These are phyloP conservation scores for Drosophila neonasuta DNA, from an alignment of 2,888 invertebrate species.

Conservation along the genomic window DNA sequence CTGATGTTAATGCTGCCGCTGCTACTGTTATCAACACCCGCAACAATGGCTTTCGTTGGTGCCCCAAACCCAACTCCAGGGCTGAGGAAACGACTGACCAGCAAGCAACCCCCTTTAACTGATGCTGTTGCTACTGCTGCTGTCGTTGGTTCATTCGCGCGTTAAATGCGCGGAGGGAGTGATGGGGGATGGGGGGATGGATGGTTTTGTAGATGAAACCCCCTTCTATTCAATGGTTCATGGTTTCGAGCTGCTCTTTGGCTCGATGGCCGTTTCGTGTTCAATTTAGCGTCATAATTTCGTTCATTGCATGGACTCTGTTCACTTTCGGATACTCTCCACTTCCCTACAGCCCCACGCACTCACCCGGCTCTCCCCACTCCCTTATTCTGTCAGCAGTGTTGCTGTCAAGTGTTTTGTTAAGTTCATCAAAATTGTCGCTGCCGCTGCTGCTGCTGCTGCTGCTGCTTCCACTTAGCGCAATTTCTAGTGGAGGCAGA, in stretches of 20 bases:
- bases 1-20: conserved; percentile 21
- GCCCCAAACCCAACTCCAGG: conserved; percentile 51
- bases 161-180: conserved; percentile 56
- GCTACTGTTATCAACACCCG: conserved; percentile 57
- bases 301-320: conserved; percentile 70
- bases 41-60: conserved; percentile 44
- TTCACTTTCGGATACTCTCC: conserved; percentile 39
- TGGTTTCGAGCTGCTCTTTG: conserved; percentile 52
- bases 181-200: conserved; percentile 14
- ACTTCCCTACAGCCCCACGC: neutral
- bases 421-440: conserved; percentile 79
- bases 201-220: conserved; percentile 52
- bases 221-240: conserved; percentile 16
- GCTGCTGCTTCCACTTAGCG: conserved; percentile 60
- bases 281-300: conserved; percentile 79
- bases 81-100: conserved; percentile 46
- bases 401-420: conserved; percentile 75
- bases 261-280: conserved; percentile 70
- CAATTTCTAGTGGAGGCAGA: conserved; percentile 59
- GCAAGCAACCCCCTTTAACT: conserved; percentile 43
- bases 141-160: conserved; percentile 64
- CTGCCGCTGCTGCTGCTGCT: conserved; percentile 34
- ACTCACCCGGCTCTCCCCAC: neutral
- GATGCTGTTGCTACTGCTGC: conserved; percentile 13
- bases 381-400: conserved; percentile 22